Conservation (phyloP, 1,140 invertebrate species). For the Acarapis woodi region DNA sequence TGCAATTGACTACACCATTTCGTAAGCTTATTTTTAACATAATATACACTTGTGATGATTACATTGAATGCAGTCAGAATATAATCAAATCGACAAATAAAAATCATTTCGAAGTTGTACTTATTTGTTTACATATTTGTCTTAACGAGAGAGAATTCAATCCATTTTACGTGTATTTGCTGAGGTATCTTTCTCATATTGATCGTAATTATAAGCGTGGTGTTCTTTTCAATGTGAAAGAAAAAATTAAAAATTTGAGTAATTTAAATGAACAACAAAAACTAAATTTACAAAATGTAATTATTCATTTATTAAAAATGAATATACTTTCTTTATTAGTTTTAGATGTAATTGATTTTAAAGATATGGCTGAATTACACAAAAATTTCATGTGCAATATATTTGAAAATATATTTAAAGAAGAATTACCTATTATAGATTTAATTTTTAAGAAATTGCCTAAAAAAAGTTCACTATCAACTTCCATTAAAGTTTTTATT, state of each 20-base stretch:
- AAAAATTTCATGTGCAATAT: no score
- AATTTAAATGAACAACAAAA: neutral
- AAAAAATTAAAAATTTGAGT: conserved; percentile 6
- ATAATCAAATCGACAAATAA: conserved; percentile 6
- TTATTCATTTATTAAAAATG: conserved; percentile 4
- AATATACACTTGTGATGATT: conserved; percentile 5
- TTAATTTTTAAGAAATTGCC: no score
- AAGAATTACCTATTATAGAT: no score
- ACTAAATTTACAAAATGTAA: neutral
- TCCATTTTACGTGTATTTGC: conserved; percentile 8
- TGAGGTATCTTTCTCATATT: conserved; percentile 6
- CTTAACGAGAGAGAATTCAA: conserved; percentile 10
- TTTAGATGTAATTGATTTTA: conserved; percentile 5
- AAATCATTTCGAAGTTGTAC: conserved; percentile 6
- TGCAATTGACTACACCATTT: conserved; percentile 8
- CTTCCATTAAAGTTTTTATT: no score
- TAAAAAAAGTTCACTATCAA: no score
- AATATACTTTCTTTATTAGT: conserved; percentile 1
- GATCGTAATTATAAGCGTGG: conserved; percentile 10
- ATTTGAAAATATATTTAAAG: no score
- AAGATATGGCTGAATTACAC: no score
- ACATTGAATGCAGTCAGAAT: conserved; percentile 7
- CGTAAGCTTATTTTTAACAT: conserved; percentile 5
- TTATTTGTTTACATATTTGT: conserved; percentile 8
- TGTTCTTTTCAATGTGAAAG: conserved; percentile 6